Conservation (phyloP, 1,140 invertebrate species). For the Dryas iulia region DNA sequence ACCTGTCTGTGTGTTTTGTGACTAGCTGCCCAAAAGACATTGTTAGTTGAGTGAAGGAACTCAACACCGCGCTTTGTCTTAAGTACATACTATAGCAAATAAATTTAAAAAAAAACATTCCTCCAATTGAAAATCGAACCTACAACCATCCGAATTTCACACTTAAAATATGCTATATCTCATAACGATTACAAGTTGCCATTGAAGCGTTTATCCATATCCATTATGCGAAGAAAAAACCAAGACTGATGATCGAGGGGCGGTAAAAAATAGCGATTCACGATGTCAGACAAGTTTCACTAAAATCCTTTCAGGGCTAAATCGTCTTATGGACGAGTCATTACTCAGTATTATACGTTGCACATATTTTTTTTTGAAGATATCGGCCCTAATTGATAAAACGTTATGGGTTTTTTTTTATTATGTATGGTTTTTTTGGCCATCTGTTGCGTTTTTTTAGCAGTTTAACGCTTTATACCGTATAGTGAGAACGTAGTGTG, state of each 20-base stretch:
- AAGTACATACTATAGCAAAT: too few relatives aligned
- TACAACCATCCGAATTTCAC: too few relatives aligned
- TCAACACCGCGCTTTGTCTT: too few relatives aligned
- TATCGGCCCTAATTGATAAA: neutral
- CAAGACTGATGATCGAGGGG: conserved; percentile 34
- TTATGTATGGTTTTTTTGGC: neutral
- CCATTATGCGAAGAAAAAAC: conserved; percentile 28
- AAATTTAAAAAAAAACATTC: too few relatives aligned
- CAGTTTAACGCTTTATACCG: too few relatives aligned
- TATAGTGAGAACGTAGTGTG: too few relatives aligned
- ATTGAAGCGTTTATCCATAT: conserved; percentile 5
- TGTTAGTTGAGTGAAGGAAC: too few relatives aligned
- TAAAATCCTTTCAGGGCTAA: conserved; percentile 32
- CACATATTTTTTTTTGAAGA: neutral
- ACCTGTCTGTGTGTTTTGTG: too few relatives aligned
- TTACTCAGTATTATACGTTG: neutral
- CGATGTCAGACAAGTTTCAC: conserved; percentile 37
- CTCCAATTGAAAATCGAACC: too few relatives aligned
- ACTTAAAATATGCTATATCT: neutral
- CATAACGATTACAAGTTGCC: neutral
- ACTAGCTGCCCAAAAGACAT: too few relatives aligned
- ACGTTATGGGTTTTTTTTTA: neutral
- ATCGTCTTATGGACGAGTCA: conserved; percentile 14
- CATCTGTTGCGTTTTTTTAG: neutral
- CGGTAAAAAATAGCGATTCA: conserved; percentile 33